Evolutionary conservation across 2,888 invertebrate genomes (phyloP), one percentile per base, ranked within the genome.

Genomic region (Rambutsinella grinnellia): DNA sequence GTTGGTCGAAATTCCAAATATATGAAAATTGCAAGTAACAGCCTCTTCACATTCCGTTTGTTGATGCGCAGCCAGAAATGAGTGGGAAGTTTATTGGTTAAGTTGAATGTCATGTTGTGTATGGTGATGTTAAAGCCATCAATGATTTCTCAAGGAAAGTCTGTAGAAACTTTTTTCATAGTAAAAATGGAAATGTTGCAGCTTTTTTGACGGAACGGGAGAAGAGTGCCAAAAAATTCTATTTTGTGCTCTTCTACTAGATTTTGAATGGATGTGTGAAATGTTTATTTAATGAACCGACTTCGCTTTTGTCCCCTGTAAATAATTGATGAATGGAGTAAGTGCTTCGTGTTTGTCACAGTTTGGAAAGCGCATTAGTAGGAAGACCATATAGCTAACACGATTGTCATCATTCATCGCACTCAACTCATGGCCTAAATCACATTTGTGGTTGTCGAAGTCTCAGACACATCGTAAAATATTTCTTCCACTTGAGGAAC

Each of bases 81-180:
- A 21, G 36, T 5, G 13, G 70, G 27, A 70, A 70, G 70, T 62
- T 70, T 62, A 46, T 47, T 62, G 3, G 15, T 36, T 36, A 36
- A 36, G 36, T 36, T 36, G 36, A 36, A 36, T 36, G 36, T 36
- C 36, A 36, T 36, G 36, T 36, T 13, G 36, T 36, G 36, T 36
- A 36, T 36, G 36, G 13, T 36, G 36, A 36, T 36, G 36, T 5
- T 36, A 54, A 27, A 62, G 72, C 66, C 72, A 72, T 72, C 58
- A 72, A 72, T 72, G 72, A 72, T 72, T 72, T 72, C 63, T 66
- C 72, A 57, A 58, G 21, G 36, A 44, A 28, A 47, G n/a, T n/a
- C n/a, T n/a, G n/a, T n/a, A n/a, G n/a, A n/a, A n/a, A n/a, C n/a
- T n/a, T n/a, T n/a, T n/a, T n/a, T n/a, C n/a, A n/a, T n/a, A n/a